Evolutionary conservation across 1,140 invertebrate genomes (phyloP), one percentile per base, ranked within the genome.

Genomic region (Neodiprion fabricii): DNA sequence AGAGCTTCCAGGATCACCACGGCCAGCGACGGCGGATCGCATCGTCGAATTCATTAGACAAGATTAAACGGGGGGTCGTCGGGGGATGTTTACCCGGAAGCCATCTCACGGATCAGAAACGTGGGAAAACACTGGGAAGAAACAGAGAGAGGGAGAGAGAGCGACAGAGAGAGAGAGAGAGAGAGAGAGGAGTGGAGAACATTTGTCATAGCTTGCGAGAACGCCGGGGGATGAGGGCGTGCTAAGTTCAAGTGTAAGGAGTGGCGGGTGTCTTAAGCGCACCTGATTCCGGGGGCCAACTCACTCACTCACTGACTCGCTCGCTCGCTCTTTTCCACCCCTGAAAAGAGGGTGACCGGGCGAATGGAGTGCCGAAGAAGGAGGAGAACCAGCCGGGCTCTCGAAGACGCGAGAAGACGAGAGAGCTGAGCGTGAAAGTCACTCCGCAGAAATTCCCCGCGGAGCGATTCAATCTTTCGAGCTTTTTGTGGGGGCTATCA

Each of bases 391-490:
- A 5, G 28, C 28, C 28, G 28, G 28, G 28, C 28, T 40, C 28
- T 40, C 28, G 28, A 40, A 40, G 28, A 40, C 28, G 28, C 28
- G 28, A 40, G 28, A 40, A 40, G 28, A 40, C 28, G 28, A 40
- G 28, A 40, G 28, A 40, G 28, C 17, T 21, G 28, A 61, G 53
- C 11, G 53, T 61, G 53, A 61, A 61, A 61, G 53, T 61, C 53
- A 61, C 53, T 61, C 53, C 53, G 53, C 53, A 17, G n/a, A 61
- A 61, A 61, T 71, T 82, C 79, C 69, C 80, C 49, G n/a, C 71
- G 78, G 79, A 77, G 77, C 82, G 74, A 83, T 83, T 84, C 81
- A 83, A 83, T 83, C 81, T 84, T 81, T 79, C 75, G 74, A 70
- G 50, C 70, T 72, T 78, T 79, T 74, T 77, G 73, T 71, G 66